Conservation (phyloP, 2,113 vertebrate genomes). For the Rissa tridactyla region DNA sequence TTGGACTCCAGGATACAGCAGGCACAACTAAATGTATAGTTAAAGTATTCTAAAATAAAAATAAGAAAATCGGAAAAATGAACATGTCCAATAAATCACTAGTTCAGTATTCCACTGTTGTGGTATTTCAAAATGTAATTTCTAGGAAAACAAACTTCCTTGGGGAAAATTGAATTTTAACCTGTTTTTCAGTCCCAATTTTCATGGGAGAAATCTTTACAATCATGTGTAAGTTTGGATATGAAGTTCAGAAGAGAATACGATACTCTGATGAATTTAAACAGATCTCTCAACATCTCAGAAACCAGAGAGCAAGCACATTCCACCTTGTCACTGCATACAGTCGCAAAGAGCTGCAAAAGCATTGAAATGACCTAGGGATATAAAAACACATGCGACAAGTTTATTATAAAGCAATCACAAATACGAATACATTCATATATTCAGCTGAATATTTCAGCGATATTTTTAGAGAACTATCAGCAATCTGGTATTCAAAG, state of each 20-base stretch:
- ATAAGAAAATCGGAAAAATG: not conserved
- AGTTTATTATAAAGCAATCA: not conserved
- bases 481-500: not conserved
- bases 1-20: not conserved
- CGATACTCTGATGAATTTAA: not conserved
- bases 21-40: not conserved
- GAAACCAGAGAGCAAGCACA: not conserved
- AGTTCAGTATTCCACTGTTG: not conserved
- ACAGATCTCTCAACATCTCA: not conserved
- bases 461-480: not conserved
- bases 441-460: not conserved
- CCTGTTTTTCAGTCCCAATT: accelerated
- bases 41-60: not conserved
- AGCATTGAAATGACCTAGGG: not conserved
- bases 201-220: not conserved
- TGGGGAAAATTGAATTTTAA: not conserved
- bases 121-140: not conserved
- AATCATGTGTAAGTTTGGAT: not conserved
- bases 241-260: not conserved
- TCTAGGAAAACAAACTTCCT: not conserved
- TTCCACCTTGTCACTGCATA: not conserved
- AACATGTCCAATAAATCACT: not conserved
- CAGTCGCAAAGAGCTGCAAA: not conserved
- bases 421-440: not conserved
- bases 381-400: not conserved